Evolutionary conservation across 2,797 vertebrate species (phyloP).

Genomic region (Leuciscus waleckii): DNA sequence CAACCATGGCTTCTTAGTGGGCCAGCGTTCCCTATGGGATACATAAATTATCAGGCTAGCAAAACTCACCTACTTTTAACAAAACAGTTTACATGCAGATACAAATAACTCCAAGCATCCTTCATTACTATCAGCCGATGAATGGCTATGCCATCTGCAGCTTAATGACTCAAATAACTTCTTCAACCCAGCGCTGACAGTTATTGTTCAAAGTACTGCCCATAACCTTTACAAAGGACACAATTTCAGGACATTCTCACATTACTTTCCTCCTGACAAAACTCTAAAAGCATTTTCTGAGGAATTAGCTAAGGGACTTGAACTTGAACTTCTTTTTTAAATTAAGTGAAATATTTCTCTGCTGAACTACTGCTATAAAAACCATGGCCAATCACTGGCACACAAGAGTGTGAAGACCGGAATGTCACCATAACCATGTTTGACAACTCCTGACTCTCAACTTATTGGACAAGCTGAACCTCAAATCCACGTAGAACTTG

Average conservation of each 20-base stretch:
- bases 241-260: slow-evolving; percentile 30
- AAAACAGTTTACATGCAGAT: slow-evolving; percentile 80
- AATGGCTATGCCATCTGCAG: slow-evolving; percentile 60
- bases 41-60: slow-evolving; percentile 81
- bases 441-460: slow-evolving; percentile 54
- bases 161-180: slow-evolving; percentile 74
- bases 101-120: slow-evolving; percentile 76
- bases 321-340: not conserved
- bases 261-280: slow-evolving; percentile 19
- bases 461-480: slow-evolving; percentile 29
- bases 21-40: slow-evolving; percentile 77
- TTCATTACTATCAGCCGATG: slow-evolving; percentile 69
- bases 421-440: slow-evolving; percentile 39
- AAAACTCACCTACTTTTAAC: slow-evolving; percentile 82
- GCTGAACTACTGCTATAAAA: slow-evolving; percentile 20
- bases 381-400: slow-evolving; percentile 27
- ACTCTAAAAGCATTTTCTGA: slow-evolving; percentile 16
- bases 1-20: slow-evolving; percentile 82
- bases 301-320: slow-evolving; percentile 24
- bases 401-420: slow-evolving; percentile 11
- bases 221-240: slow-evolving; percentile 53
- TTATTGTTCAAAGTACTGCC: slow-evolving; percentile 64
- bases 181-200: slow-evolving; percentile 68
- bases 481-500: slow-evolving; percentile 39
- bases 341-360: slow-evolving; percentile 7